Conservation (phyloP, 2,797 vertebrate genomes). For the Trematocara caparti region DNA sequence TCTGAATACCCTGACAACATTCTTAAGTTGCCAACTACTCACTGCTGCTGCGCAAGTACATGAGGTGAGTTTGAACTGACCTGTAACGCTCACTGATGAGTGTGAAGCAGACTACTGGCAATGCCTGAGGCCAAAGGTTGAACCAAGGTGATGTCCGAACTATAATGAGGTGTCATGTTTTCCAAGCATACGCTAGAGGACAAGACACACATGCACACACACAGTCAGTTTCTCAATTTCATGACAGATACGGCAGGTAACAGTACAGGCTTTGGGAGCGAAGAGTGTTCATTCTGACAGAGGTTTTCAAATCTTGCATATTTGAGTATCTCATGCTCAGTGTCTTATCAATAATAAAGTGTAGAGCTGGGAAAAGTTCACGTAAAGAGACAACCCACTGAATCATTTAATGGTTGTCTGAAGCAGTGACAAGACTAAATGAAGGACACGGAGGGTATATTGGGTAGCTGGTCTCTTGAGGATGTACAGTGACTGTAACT, state of each 20-base stretch:
- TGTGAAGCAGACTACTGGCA: not conserved
- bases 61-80: not conserved
- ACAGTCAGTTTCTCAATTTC: constrained; percentile 18
- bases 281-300: constrained; percentile 42
- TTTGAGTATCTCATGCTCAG: constrained; percentile 47
- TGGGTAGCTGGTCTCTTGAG: not conserved
- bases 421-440: constrained; percentile 28
- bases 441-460: constrained; percentile 33
- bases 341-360: constrained; percentile 63
- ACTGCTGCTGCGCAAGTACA: not conserved
- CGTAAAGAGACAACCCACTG: constrained; percentile 44
- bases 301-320: constrained; percentile 62
- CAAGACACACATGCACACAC: not conserved
- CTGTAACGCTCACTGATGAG: not conserved
- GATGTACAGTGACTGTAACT: not conserved
- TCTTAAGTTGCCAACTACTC: not conserved
- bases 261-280: not conserved
- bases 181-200: not conserved
- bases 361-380: constrained; percentile 43
- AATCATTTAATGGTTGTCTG: constrained; percentile 55
- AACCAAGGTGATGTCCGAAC: constrained; percentile 17
- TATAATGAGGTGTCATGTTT: constrained; percentile 48
- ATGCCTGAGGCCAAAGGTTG: constrained; percentile 6
- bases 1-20: not conserved
- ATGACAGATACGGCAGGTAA: constrained; percentile 2